Base-by-base conservation (phyloP, 2,888 invertebrate species). In the Oscheius sp. region DNA sequence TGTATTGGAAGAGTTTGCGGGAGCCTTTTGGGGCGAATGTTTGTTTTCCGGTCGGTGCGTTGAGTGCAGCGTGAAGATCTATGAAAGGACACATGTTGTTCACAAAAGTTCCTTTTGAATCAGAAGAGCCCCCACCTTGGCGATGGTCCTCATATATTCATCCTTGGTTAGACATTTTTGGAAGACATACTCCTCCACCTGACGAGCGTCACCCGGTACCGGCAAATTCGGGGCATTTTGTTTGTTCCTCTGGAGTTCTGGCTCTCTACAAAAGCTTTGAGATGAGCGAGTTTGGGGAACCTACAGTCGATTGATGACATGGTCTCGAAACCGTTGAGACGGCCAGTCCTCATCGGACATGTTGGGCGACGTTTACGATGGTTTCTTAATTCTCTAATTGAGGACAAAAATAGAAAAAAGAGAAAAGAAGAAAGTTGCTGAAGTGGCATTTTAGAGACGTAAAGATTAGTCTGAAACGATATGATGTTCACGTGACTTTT, bases 311-410 rank as follows among this genome's bases (percentile, higher is more conserved):
- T 82, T 79, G 61, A 85, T 85, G 42, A 85, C 85, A 71, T 85
- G 84, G 71, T 85, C 84, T 25, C 85, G 80, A 71, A 85, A 85
- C 68, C 76, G 78, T 71, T 82, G 84, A 67, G 83, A 83, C 29
- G 85, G 85, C 85, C 85, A 85, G 75, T 85, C 85, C 50, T 84
- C 85, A 53, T 82, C 84, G 61, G 73, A 75, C 83, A 82, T 82
- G 15, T n/a, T 52, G 37, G 17, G 39, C 12, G 48, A 25, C 55
- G 55, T 20, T 33, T 55, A 48, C 23, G 23, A 53, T 10, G 1
- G n/a, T 34, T 17, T 34, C 23, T 55, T 15, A 48, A 48, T 6
- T 48, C 25, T 17, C 6, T 12, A 48, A 6, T 25, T 23, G 5
- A 25, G 48, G 12, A 48, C 17, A 48, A 48, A 17, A 20, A 25